Percentiles rank a stretch among this genome's conserved stretches.
phyloP scores from a whole-genome alignment of 2,888 invertebrate species.

The Diaphora mendica region DNA sequence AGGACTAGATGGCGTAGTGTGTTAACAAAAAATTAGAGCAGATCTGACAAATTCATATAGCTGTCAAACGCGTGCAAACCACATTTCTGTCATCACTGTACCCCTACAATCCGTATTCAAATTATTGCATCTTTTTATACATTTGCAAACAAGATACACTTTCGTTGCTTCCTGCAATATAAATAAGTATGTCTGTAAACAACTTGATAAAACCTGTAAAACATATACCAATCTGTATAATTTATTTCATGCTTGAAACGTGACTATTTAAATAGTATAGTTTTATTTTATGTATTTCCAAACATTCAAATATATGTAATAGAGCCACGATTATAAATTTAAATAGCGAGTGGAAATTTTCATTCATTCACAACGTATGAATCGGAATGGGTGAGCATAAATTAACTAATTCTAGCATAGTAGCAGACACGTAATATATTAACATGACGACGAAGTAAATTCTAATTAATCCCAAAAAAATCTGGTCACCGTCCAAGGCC shows the following conservation, averaged over 20 bases:
- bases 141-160: conserved; percentile 43
- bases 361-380: conserved; percentile 56
- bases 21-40: conserved; percentile 41
- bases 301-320: background rate
- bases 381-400: conserved; percentile 53
- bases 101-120: conserved; percentile 11
- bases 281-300: conserved; percentile 7
- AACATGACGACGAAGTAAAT: conserved; percentile 42
- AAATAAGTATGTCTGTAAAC: conserved; percentile 11
- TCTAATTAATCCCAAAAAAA: conserved; percentile 55
- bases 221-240: background rate
- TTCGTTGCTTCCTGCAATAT: conserved; percentile 31
- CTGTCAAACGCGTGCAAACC: conserved; percentile 30
- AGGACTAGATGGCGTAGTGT: too few relatives aligned
- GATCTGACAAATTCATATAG: conserved; percentile 26
- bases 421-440: conserved; percentile 53
- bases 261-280: background rate
- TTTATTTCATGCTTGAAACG: conserved; percentile 4
- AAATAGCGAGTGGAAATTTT: conserved; percentile 48
- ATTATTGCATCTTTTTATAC: conserved; percentile 44
- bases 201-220: background rate
- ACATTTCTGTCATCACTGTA: conserved; percentile 42
- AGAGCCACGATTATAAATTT: conserved; percentile 18
- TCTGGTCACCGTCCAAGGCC: conserved; percentile 62
- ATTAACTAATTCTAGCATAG: conserved; percentile 57